Evolutionary conservation across 2,113 vertebrate genomes (phyloP), one percentile per base, ranked within the genome.

Genomic region (Benitochromis conjunctus): DNA sequence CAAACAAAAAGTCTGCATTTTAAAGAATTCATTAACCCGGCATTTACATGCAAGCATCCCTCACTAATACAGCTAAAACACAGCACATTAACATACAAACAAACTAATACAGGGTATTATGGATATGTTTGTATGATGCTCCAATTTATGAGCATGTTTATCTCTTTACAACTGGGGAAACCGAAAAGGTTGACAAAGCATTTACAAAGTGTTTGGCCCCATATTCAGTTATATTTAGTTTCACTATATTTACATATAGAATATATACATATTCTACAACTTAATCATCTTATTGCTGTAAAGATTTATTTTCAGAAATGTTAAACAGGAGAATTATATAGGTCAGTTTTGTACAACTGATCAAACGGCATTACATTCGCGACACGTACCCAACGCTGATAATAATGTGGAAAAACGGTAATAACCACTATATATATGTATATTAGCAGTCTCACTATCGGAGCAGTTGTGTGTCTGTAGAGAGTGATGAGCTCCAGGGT

Each of bases 401-500:
- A 41, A 24, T 31, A 53, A 53, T n/a, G 26, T 51, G 62, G 43
- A 34, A 46, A 79, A 54, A 43, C 7, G 34, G 11, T 58, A 16
- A 62, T 7, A 34, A 34, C 14, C 21, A 48, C 48, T 19, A 4
- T 26, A 57, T 19, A 9, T 51, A n/a, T n/a, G n/a, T n/a, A 31
- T 51, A 76, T 76, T 51, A 76, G 81, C n/a, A 29, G 54, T 78
- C 26, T 36, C 41, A 58, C 10, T 81, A 51, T 38, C 14, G n/a
- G 55, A 74, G 62, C 18, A 14, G 81, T 31, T n/a, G 14, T 48
- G 48, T 79, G 69, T 77, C 88, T 53, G 24, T 4, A 57, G 60
- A 86, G 43, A 60, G 62, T 21, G 41, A 55, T 57, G 79, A 76
- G 85, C 85, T 85, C 13, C 57, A 21, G 91, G 88, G 86, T 60